Evolutionary conservation across 2,888 invertebrate species (phyloP).

Genomic region (Drosophila subsilvestris): DNA sequence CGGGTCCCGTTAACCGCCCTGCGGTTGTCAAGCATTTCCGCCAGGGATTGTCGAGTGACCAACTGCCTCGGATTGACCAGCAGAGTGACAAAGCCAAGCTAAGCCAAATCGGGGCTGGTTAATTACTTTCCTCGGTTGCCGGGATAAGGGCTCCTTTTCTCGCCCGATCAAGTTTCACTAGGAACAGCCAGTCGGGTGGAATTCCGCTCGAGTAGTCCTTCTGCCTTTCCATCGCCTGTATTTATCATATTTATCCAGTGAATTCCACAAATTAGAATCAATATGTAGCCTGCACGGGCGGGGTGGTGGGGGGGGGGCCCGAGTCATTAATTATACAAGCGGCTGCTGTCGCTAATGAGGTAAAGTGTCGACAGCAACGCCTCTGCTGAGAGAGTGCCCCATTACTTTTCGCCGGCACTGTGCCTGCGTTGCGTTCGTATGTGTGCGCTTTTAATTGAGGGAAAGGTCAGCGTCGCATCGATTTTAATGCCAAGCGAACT

Average conservation of each 20-base stretch:
- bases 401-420: slow-evolving; percentile 60
- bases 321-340: slow-evolving; percentile 61
- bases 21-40: slow-evolving; percentile 61
- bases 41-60: slow-evolving; percentile 59
- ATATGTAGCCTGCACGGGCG: slow-evolving; percentile 42
- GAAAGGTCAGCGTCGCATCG: slow-evolving; percentile 74
- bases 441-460: slow-evolving; percentile 65
- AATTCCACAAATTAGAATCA: slow-evolving; percentile 66
- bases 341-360: slow-evolving; percentile 56
- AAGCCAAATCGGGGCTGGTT: slow-evolving; percentile 65
- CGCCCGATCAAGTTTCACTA: slow-evolving; percentile 13
- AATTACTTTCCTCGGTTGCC: slow-evolving; percentile 57
- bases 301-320: slow-evolving; percentile 31
- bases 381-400: slow-evolving; percentile 31
- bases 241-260: slow-evolving; percentile 64
- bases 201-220: slow-evolving; percentile 7
- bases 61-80: slow-evolving; percentile 39
- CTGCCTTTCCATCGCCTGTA: slow-evolving; percentile 14
- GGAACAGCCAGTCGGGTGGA: not conserved
- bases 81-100: slow-evolving; percentile 42
- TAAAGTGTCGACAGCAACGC: slow-evolving; percentile 45
- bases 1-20: slow-evolving; percentile 27
- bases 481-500: slow-evolving; percentile 55
- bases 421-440: slow-evolving; percentile 12
- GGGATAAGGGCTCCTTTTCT: slow-evolving; percentile 53